Percentiles rank a stretch among this genome's conserved stretches.
phyloP scores from a whole-genome alignment of 2,888 invertebrate genomes.

The Caenorhabditis japonica region DNA sequence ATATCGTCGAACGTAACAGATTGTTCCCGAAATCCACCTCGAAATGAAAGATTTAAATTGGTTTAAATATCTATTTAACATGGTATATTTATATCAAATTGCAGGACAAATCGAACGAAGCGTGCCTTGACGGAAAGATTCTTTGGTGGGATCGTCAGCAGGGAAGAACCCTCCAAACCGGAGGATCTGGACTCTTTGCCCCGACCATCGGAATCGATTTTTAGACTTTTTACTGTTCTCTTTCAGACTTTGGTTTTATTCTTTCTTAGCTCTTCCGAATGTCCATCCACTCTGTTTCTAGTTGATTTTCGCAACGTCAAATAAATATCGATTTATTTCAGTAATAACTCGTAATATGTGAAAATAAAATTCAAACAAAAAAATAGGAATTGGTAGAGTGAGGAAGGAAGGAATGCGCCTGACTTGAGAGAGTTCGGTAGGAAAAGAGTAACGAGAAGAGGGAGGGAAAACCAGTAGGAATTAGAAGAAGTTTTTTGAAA shows the following conservation, averaged over 20 bases:
- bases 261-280: slow-evolving; percentile 5
- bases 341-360: too few species aligned
- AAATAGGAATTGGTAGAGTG: too few species aligned
- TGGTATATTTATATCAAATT: slow-evolving; percentile 12
- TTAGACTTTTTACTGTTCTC: slow-evolving; percentile 41
- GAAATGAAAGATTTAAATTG: too few species aligned
- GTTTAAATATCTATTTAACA: too few species aligned
- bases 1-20: too few species aligned
- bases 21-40: too few species aligned
- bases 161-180: slow-evolving; percentile 65
- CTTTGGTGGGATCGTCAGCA: slow-evolving; percentile 77
- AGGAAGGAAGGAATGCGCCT: too few species aligned
- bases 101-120: slow-evolving; percentile 68
- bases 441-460: too few species aligned
- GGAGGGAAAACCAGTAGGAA: too few species aligned
- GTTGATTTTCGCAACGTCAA: not conserved
- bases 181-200: slow-evolving; percentile 71
- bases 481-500: not conserved
- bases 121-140: slow-evolving; percentile 72
- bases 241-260: slow-evolving; percentile 1
- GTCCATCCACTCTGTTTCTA: slow-evolving; percentile 4
- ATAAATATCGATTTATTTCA: too few species aligned
- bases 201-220: slow-evolving; percentile 73
- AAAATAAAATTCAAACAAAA: too few species aligned
- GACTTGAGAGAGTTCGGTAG: too few species aligned